Conservation (phyloP, 2,797 vertebrate genomes). For the Fratercula arctica region DNA sequence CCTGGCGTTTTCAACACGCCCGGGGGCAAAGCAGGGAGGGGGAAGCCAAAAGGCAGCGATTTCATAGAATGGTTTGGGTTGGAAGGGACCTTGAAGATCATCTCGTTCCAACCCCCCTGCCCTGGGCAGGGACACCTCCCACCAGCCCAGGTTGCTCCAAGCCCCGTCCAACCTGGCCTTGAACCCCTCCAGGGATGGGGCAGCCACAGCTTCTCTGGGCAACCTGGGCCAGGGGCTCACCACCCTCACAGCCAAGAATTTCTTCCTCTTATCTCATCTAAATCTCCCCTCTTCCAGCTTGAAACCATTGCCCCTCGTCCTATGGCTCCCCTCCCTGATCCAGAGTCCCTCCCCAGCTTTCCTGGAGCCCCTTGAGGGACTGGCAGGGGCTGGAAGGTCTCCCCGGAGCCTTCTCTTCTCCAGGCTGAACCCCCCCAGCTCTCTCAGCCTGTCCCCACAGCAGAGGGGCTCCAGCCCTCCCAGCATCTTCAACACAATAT, state of each 20-base stretch:
- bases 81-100: not conserved
- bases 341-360: too few relatives aligned
- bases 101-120: too few relatives aligned
- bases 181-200: not conserved
- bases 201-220: too few relatives aligned
- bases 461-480: not conserved
- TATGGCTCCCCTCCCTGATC: too few relatives aligned
- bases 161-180: not conserved
- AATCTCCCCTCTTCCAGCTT: too few relatives aligned
- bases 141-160: not conserved
- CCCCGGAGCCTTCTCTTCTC: not conserved
- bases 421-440: not conserved
- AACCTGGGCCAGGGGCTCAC: too few relatives aligned
- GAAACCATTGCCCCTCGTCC: too few relatives aligned
- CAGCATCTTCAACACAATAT: not conserved
- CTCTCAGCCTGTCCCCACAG: not conserved
- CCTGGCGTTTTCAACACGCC: fast-evolving
- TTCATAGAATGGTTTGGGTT: not conserved
- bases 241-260: too few relatives aligned
- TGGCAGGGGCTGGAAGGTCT: not conserved
- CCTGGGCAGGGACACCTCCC: not conserved
- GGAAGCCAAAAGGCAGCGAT: not conserved
- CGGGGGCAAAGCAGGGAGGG: not conserved
- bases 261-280: too few relatives aligned
- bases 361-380: too few relatives aligned